Percentiles rank a stretch among this genome's conserved stretches.
Evolutionary conservation across 2,888 invertebrate genomes (phyloP).

Genomic region (Tubulanus polymorphus): DNA sequence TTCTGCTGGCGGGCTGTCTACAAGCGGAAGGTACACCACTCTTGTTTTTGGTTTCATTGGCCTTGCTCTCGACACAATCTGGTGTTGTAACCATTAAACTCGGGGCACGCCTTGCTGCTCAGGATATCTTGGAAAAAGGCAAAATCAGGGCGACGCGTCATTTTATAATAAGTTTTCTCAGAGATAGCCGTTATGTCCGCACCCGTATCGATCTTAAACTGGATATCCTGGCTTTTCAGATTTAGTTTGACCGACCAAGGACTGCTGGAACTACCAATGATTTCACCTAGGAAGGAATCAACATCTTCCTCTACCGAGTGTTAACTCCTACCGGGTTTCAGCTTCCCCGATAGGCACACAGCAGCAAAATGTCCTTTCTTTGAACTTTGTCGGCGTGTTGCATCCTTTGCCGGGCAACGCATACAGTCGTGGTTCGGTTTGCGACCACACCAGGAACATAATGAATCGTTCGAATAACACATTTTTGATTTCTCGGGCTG

Average conservation of each 20-base stretch:
- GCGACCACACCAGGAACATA: not conserved
- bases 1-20: conserved; percentile 7
- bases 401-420: not conserved
- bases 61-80: conserved; percentile 14
- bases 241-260: too few relatives aligned
- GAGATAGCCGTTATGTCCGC: too few relatives aligned
- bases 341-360: too few relatives aligned
- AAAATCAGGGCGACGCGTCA: too few relatives aligned
- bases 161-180: too few relatives aligned
- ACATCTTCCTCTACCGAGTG: too few relatives aligned
- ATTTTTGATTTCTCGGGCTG: not conserved
- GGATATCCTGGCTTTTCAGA: too few relatives aligned
- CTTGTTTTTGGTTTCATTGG: not conserved
- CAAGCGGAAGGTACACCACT: conserved; percentile 10
- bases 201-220: too few relatives aligned
- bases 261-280: too few relatives aligned
- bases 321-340: too few relatives aligned
- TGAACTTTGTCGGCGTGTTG: not conserved
- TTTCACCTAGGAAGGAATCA: too few relatives aligned
- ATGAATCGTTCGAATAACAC: not conserved
- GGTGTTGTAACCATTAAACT: conserved; percentile 21
- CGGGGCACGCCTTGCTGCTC: conserved; percentile 2
- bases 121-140: conserved; percentile 8
- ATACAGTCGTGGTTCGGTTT: not conserved
- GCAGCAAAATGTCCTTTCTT: not conserved